Conservation (phyloP, 2,797 vertebrate species). For the Craterocephalus amniculus region DNA sequence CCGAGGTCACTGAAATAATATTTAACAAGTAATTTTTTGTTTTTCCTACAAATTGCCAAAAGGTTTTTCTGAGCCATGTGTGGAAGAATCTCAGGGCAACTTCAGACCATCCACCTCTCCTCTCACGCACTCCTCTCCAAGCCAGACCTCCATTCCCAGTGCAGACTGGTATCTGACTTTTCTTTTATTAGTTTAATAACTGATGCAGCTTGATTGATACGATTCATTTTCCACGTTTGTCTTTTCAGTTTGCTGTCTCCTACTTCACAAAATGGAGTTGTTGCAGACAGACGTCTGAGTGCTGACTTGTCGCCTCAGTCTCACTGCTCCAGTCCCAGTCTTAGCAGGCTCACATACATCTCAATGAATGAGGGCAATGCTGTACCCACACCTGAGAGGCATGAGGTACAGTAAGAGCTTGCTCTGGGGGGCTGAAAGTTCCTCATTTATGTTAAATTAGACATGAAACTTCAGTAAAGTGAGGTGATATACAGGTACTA, state of each 20-base stretch:
- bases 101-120: constrained; percentile 94
- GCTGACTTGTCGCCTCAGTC: constrained; percentile 78
- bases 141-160: constrained; percentile 85
- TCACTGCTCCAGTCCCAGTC: constrained; percentile 81
- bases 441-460: neutral
- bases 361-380: constrained; percentile 85
- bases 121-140: constrained; percentile 95
- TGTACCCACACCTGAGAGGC: constrained; percentile 65
- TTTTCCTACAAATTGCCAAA: constrained; percentile 18
- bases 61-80: constrained; percentile 61
- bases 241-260: constrained; percentile 70
- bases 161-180: constrained; percentile 66
- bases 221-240: neutral
- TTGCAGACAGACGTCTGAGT: constrained; percentile 55
- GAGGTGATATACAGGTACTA: no score
- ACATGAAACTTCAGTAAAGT: neutral
- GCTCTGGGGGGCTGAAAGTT: no score
- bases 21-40: neutral
- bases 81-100: constrained; percentile 84
- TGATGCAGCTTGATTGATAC: neutral
- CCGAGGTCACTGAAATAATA: neutral
- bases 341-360: constrained; percentile 91
- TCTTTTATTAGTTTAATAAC: neutral
- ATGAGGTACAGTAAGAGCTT: constrained; percentile 75
- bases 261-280: constrained; percentile 35